Percentiles rank a stretch among this genome's conserved stretches.
phyloP scores from a whole-genome alignment of 1,140 invertebrate species.

The Bombyx mori region DNA sequence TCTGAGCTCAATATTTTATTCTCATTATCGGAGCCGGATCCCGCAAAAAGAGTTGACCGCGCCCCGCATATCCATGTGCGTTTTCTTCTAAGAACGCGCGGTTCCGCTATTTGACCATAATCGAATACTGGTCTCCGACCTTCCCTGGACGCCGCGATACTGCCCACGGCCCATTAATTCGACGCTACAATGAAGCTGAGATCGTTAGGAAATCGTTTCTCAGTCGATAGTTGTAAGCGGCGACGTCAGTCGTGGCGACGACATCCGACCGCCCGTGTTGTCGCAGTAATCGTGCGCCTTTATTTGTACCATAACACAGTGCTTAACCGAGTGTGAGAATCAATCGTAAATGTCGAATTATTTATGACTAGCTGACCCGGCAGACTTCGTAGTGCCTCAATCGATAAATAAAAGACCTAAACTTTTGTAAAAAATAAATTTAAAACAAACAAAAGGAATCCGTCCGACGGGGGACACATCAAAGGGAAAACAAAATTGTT shows the following conservation, averaged over 20 bases:
- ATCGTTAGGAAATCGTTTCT: slow-evolving; percentile 40
- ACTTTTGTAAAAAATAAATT: too few relatives aligned
- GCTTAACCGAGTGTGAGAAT: too few relatives aligned
- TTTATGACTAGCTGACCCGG: too few relatives aligned
- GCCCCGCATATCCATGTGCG: slow-evolving; percentile 52
- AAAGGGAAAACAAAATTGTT: too few relatives aligned
- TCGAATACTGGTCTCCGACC: slow-evolving; percentile 13
- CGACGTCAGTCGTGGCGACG: slow-evolving; percentile 44
- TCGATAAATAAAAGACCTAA: too few relatives aligned
- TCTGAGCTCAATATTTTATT: too few relatives aligned
- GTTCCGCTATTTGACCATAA: slow-evolving; percentile 37
- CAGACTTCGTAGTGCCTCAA: too few relatives aligned
- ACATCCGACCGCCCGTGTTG: slow-evolving; percentile 21
- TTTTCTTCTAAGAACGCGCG: slow-evolving; percentile 42
- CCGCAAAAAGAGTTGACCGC: slow-evolving; percentile 24
- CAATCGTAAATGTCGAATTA: too few relatives aligned
- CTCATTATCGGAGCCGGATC: slow-evolving; percentile 17
- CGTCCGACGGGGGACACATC: too few relatives aligned
- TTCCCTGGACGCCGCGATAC: slow-evolving; percentile 30
- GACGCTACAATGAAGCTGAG: slow-evolving; percentile 38
- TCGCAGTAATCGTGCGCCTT: too few relatives aligned
- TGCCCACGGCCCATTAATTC: slow-evolving; percentile 41
- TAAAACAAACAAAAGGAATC: too few relatives aligned
- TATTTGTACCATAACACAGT: too few relatives aligned
- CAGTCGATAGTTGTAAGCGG: slow-evolving; percentile 18